Evolutionary conservation across 2,888 invertebrate genomes (phyloP), one percentile per base, ranked within the genome.

Genomic region (Phlogophora meticulosa): DNA sequence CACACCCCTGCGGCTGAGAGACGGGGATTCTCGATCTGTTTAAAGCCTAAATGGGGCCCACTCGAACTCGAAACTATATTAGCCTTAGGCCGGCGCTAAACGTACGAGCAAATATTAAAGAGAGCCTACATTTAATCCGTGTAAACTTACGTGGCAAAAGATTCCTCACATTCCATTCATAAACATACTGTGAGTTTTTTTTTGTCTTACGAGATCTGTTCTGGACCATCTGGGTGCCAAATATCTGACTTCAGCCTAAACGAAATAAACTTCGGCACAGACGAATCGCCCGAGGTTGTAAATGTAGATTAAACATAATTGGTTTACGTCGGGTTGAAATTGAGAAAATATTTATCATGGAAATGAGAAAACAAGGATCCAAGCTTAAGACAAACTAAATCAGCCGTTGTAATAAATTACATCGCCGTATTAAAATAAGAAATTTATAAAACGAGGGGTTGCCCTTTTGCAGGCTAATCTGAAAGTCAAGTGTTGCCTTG

Each of bases 331-430:
- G 76, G 76, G 80, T 72, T 78, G 70, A 84, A 86, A 88, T 88
- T 86, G 83, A 82, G 84, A 86, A 85, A 87, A 87, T 87, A 86
- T 88, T 85, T 87, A 86, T 85, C 77, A 86, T 83, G 76, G 72
- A 82, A 87, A 88, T 85, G 80, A 86, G 85, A 83, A 87, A 87
- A 85, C 80, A 85, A 80, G 81, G 76, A 79, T 81, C 76, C 60
- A 55, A 64, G 66, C 82, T 75, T 77, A 82, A 82, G 82, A 86
- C 79, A 82, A 86, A 86, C 80, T 74, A 76, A 84, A 83, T 84
- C 77, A 79, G 74, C 70, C 57, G 62, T 59, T 72, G 69, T 79
- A 81, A 84, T 84, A 84, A 87, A 85, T 87, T 77, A 75, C 77
- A 77, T 81, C 70, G 72, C 63, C 76, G 60, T 75, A 78, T 80